Percentiles rank a stretch among this genome's conserved stretches.
phyloP scores from a whole-genome alignment of 2,797 vertebrate species.

The Florisuga fusca region DNA sequence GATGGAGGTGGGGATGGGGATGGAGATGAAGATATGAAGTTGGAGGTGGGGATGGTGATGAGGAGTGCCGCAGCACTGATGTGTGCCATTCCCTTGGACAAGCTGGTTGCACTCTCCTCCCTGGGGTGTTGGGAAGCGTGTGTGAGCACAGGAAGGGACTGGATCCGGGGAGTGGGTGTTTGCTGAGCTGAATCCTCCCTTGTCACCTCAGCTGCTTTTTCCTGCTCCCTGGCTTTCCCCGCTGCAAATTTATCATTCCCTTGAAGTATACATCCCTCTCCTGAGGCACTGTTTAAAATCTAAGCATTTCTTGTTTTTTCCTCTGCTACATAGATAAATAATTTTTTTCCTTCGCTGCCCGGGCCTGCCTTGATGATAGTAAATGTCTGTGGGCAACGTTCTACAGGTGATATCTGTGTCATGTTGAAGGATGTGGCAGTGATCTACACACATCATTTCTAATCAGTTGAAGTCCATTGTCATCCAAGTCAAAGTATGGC shows the following conservation, averaged over 20 bases:
- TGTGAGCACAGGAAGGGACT: not conserved
- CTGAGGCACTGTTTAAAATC: not conserved
- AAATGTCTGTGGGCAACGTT: not conserved
- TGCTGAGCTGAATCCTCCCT: not conserved
- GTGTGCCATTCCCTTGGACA: accelerated
- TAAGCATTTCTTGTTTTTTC: not conserved
- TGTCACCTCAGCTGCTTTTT: accelerated
- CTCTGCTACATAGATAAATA: not conserved
- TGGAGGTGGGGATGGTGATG: too few species aligned
- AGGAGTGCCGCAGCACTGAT: accelerated
- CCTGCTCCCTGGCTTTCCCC: not conserved
- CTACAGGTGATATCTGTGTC: not conserved
- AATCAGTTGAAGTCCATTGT: not conserved
- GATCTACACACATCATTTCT: not conserved
- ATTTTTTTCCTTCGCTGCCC: not conserved
- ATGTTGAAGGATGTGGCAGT: not conserved
- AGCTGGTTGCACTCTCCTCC: not conserved
- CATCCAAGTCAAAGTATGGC: not conserved
- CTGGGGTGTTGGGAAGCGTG: accelerated
- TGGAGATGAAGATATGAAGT: too few species aligned
- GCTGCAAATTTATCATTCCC: not conserved
- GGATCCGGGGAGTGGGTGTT: not conserved
- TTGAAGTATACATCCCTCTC: not conserved
- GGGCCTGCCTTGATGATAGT: not conserved
- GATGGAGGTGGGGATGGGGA: too few species aligned